A percentile compares a stretch with the other conserved stretches of the same genome.
phyloP scores from a whole-genome alignment of 2,113 vertebrate genomes.

The Entosphenus tridentatus region DNA sequence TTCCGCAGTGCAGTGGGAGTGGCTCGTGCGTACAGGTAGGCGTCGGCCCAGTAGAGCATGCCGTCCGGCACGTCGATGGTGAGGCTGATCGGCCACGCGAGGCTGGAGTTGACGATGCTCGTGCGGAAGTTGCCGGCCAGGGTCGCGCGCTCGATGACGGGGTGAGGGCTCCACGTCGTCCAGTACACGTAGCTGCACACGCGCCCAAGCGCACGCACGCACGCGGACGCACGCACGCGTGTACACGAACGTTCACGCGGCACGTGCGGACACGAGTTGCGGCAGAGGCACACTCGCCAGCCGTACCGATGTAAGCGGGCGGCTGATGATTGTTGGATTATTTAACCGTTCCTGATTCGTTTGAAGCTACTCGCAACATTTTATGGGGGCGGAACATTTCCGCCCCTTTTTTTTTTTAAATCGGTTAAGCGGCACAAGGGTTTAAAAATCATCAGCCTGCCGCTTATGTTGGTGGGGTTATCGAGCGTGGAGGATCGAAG shows the following conservation, averaged over 20 bases:
- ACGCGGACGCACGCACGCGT: background rate
- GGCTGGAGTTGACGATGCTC: slow-evolving; percentile 18
- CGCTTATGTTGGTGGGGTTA: too few species aligned
- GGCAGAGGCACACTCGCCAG: too few species aligned
- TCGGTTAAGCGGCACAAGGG: too few species aligned
- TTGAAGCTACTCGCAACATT: too few species aligned
- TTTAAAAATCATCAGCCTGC: too few species aligned
- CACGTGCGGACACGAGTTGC: background rate
- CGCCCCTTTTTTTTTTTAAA: too few species aligned
- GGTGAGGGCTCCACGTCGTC: slow-evolving; percentile 26
- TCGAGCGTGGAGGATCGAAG: too few species aligned
- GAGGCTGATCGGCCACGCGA: slow-evolving; percentile 21
- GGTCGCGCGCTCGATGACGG: slow-evolving; percentile 27
- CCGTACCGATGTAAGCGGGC: too few species aligned
- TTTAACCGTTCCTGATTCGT: too few species aligned
- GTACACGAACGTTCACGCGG: background rate
- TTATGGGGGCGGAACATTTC: too few species aligned
- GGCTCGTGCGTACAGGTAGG: slow-evolving; percentile 18
- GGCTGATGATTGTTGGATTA: too few species aligned
- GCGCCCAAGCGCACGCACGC: background rate
- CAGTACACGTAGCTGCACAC: slow-evolving; percentile 26
- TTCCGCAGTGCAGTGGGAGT: background rate
- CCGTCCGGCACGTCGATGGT: slow-evolving; percentile 26
- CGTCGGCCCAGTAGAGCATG: slow-evolving; percentile 30
- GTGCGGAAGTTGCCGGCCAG: slow-evolving; percentile 24